These are phyloP conservation scores for Nymphalis io DNA, from an alignment of 1,140 invertebrate species.

Conservation along the genomic window DNA sequence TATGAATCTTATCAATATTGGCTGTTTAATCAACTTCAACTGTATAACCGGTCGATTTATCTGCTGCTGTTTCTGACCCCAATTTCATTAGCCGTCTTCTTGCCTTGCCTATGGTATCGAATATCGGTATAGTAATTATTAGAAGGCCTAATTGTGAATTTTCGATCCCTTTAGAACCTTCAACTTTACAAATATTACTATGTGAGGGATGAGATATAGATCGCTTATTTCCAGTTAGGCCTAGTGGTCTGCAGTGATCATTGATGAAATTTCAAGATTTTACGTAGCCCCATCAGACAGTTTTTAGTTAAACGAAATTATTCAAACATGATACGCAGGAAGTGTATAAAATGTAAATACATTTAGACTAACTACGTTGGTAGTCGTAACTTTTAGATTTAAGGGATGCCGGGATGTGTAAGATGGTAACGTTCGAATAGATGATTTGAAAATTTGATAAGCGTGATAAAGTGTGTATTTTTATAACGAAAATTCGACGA, in stretches of 20 bases:
- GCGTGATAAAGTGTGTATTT: constrained; percentile 71
- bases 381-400: constrained; percentile 64
- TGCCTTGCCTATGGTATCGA: constrained; percentile 31
- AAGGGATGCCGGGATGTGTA: constrained; percentile 67
- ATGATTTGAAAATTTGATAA: constrained; percentile 44
- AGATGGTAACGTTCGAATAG: constrained; percentile 50
- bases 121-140: constrained; percentile 24
- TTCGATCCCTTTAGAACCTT: constrained; percentile 25
- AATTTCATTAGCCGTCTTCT: constrained; percentile 18
- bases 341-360: constrained; percentile 77
- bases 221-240: constrained; percentile 36
- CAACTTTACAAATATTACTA: constrained; percentile 9
- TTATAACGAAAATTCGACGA: constrained; percentile 73
- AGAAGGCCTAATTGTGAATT: constrained; percentile 41
- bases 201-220: constrained; percentile 3
- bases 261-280: constrained; percentile 79
- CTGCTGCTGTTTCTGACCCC: constrained; percentile 41
- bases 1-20: constrained; percentile 28
- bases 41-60: constrained; percentile 21
- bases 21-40: constrained; percentile 21
- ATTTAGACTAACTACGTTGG: constrained; percentile 61
- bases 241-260: constrained; percentile 62
- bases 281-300: constrained; percentile 56
- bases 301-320: constrained; percentile 49
- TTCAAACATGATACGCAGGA: constrained; percentile 60